Evolutionary conservation across 2,888 invertebrate species (phyloP), one percentile per base, ranked within the genome.

Genomic region (Eupithecia centaureata): DNA sequence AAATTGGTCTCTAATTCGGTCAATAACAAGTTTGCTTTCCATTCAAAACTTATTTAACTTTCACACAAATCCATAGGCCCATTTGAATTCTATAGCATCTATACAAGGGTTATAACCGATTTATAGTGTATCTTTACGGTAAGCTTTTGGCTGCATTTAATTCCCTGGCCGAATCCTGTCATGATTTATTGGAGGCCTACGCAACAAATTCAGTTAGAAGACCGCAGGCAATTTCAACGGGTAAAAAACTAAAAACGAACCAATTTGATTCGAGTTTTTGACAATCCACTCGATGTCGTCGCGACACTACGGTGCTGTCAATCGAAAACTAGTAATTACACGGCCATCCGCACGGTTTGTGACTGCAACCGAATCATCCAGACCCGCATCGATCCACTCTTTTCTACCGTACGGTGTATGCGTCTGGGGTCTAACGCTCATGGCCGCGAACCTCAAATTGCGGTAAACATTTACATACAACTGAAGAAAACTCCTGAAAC

Each of bases 251-350:
- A 79, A 81, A 76, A 82, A 82, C 80, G 77, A 79, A 78, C 77
- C 77, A 79, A 86, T 86, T 86, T 80, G 82, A 84, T 86, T 83
- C 81, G 77, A 84, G 72, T 84, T 87, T 86, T 87, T 85, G 85
- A 86, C 82, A 81, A 81, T 75, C 82, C 84, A 82, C 86, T 88
- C 79, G 79, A 85, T 77, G 79, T 80, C 80, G 78, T 76, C 79
- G 77, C 77, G 78, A 76, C 77, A 77, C 77, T 73, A 71, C 73
- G 69, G 73, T 77, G 76, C 18, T 22, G 22, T 74, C 81, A 79
- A 80, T 84, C 77, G 76, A 77, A 77, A 76, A 77, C 71, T 68
- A 74, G 81, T 83, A 86, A 86, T 87, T 86, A 84, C 85, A 80
- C 73, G 78, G 75, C 74, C 72, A 77, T 76, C 78, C 83, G 80